A percentile compares a stretch with the other conserved stretches of the same genome.
Evolutionary conservation across 2,888 invertebrate species (phyloP).

Genomic region (Pheosia gnoma): DNA sequence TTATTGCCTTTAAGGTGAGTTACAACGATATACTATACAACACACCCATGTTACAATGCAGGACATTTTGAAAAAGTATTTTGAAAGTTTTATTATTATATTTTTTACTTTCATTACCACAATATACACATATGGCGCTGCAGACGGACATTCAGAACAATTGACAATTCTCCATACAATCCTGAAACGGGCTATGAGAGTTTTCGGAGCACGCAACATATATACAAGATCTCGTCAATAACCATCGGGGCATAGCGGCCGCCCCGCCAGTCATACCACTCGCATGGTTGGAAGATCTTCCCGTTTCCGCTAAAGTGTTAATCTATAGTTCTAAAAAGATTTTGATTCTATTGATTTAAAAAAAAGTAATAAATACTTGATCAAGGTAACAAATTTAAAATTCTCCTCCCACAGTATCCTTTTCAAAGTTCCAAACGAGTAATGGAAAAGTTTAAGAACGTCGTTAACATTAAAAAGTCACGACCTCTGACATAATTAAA

Average conservation of each 20-base stretch:
- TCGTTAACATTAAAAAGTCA: not conserved
- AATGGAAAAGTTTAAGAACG: not conserved
- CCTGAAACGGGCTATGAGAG: no score
- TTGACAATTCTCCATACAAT: no score
- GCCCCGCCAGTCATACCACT: no score
- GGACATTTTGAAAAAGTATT: not conserved
- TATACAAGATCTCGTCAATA: no score
- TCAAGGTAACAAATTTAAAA: not conserved
- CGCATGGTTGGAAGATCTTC: no score
- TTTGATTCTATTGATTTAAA: not conserved
- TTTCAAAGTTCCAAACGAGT: not conserved
- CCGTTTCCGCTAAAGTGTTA: no score
- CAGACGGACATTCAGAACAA: no score
- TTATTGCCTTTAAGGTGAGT: conserved; percentile 37
- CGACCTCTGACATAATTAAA: not conserved
- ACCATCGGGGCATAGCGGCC: no score
- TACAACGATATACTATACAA: conserved; percentile 33
- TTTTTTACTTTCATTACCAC: no score
- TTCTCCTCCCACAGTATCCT: not conserved
- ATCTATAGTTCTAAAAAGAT: not conserved
- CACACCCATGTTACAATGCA: conserved; percentile 10
- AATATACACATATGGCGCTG: no score
- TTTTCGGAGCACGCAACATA: no score
- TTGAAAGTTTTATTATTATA: no score
- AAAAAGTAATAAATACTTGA: not conserved